Base-by-base conservation (phyloP, 2,888 invertebrate species). In the Sminthurides aquaticus region DNA sequence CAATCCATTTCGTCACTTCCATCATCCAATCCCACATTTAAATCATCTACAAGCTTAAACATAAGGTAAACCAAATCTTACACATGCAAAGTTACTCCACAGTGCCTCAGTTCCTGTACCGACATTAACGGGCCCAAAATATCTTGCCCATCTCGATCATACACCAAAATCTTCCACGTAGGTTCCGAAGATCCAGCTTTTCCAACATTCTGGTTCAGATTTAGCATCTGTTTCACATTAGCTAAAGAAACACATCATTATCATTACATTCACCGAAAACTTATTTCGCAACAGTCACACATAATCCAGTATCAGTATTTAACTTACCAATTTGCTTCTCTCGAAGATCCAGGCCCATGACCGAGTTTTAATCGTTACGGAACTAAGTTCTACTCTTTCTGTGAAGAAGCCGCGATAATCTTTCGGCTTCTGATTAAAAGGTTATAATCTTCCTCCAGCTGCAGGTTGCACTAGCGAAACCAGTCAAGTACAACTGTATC, bases 11-110 rank as follows among this genome's bases (percentile, higher is more conserved):
- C 52, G 27, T 24, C 18, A 60, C 25, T n/a, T n/a, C n/a, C n/a
- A n/a, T n/a, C n/a, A n/a, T n/a, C n/a, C n/a, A n/a, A n/a, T n/a
- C n/a, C n/a, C n/a, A n/a, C n/a, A n/a, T n/a, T n/a, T n/a, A n/a
- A n/a, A n/a, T n/a, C n/a, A n/a, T n/a, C n/a, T 18, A 11, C 8
- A 11, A 43, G 43, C 11, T 43, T 18, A 43, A 43, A 43, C 26
- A 22, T 20, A 56, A 49, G 25, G 3, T 48, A 54, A 20, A 61
- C 62, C 65, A 69, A 67, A 54, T 84, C 87, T 85, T 84, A 96
- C 92, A 99, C 87, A 83, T 99, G 97, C 67, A 99, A 84, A 48
- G 99, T 99, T 52, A 99, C 94, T 69, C 99, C 98, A 76, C 94
- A 81, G 79, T 98, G 97, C 75, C 98, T 81, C 2, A 99, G 82